These are phyloP conservation scores for Pollenia angustigena DNA, from an alignment of 2,888 invertebrate genomes.

Conservation along the genomic window DNA sequence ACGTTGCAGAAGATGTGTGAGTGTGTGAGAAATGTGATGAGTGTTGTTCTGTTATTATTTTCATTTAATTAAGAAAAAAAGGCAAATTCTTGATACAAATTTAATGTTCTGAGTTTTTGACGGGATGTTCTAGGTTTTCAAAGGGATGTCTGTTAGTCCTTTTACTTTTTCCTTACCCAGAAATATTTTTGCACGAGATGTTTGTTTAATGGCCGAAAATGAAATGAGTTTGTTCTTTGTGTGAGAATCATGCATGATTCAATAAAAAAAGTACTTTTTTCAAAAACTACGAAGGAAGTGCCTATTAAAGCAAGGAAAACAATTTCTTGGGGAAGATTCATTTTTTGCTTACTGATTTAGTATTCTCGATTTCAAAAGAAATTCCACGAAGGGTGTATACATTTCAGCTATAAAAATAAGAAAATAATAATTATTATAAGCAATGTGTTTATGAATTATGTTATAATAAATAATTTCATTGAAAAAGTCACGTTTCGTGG, in stretches of 20 bases:
- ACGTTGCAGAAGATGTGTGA: background rate
- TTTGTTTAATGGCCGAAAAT: background rate
- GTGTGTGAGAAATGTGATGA: background rate
- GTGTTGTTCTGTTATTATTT: constrained; percentile 46
- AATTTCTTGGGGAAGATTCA: constrained; percentile 9
- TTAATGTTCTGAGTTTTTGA: background rate
- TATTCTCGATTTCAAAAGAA: background rate
- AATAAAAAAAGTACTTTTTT: background rate
- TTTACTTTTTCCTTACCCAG: background rate
- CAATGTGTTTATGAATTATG: constrained; percentile 34
- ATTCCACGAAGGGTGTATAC: background rate
- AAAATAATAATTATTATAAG: background rate
- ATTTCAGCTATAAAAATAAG: background rate
- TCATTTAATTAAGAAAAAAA: constrained; percentile 64
- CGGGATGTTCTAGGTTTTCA: background rate
- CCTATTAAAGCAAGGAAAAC: background rate
- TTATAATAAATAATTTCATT: constrained; percentile 40
- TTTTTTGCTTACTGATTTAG: background rate
- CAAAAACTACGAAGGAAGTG: background rate
- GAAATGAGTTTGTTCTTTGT: background rate
- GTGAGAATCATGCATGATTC: background rate
- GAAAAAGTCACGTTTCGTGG: constrained; percentile 62
- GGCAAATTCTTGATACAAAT: constrained; percentile 44
- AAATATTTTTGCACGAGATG: background rate
- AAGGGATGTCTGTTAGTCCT: constrained; percentile 7